Base-by-base conservation (phyloP, 2,888 invertebrate genomes). In the Lutraria lutraria region DNA sequence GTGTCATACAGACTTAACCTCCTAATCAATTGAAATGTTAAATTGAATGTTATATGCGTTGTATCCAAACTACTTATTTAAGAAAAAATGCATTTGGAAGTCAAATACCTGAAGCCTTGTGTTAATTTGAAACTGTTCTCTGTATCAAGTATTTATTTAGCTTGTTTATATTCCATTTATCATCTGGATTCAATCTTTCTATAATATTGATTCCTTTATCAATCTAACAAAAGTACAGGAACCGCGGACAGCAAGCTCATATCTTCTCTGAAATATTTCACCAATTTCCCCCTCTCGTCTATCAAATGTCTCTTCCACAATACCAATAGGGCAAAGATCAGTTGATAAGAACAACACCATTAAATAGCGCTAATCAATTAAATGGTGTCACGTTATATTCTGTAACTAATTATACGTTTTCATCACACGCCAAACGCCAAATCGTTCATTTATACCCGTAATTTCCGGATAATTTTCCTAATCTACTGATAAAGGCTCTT, bases 401-500 rank as follows among this genome's bases (percentile, higher is more conserved):
- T 80, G 81, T 88, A 83, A 91, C 83, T 89, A 91, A 91, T 91
- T 88, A 91, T 85, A 91, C 80, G 91, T 89, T 91, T 90, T 88
- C 86, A 89, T 87, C 89, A 86, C 29, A 56, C 81, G 60, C 81
- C 89, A 88, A 81, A 68, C 89, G 81, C 86, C 91, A 88, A 88
- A 88, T 89, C 88, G 85, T 86, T 85, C 88, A 63, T 80, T 89
- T 91, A 88, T 89, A 85, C 86, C 56, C 88, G 90, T 91, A 91
- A 91, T 91, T 91, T 91, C 91, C 91, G 88, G 91, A 76, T 76
- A 88, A 85, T 90, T 87, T 82, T 87, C 85, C 82, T 80, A 79
- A 76, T 63, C 87, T 76, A 52, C 63, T 84, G 91, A 91, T 89
- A 88, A 88, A 83, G 52, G 79, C 79, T 63, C 31, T 79, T 82